Evolutionary conservation across 2,888 invertebrate species (phyloP).

Genomic region (Rosalia funebris): DNA sequence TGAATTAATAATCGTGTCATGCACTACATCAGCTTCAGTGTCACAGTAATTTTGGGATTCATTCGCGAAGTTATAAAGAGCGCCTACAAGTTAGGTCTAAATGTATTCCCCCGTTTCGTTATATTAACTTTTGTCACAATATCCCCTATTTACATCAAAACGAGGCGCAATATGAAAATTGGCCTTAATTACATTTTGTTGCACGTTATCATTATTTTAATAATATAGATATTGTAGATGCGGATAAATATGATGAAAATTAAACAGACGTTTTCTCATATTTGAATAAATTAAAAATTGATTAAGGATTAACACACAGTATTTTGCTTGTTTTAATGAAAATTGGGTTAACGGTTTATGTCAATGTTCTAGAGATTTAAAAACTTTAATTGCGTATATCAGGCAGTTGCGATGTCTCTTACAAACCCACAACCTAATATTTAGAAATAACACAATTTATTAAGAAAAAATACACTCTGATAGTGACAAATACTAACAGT

Average conservation of each 20-base stretch:
- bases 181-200: background rate
- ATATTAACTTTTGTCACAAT: background rate
- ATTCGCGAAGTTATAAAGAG: slow-evolving; percentile 7
- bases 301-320: no score
- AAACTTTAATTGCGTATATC: no score
- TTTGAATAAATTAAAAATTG: no score
- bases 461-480: no score
- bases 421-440: no score
- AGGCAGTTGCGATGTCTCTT: no score
- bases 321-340: no score
- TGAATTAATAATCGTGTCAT: slow-evolving; percentile 9
- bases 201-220: background rate
- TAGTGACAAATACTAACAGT: no score
- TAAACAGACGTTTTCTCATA: background rate
- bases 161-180: background rate
- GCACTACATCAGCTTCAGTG: background rate
- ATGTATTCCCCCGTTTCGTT: slow-evolving; percentile 9
- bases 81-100: background rate
- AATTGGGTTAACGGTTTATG: no score
- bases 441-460: no score
- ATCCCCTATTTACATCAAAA: background rate
- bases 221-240: background rate
- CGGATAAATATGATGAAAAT: background rate
- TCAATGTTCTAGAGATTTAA: no score
- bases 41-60: slow-evolving; percentile 8